Percentiles rank a stretch among this genome's conserved stretches.
These are phyloP conservation scores for Tineola bisselliella DNA, from an alignment of 2,888 invertebrate species.

Conservation along the genomic window DNA sequence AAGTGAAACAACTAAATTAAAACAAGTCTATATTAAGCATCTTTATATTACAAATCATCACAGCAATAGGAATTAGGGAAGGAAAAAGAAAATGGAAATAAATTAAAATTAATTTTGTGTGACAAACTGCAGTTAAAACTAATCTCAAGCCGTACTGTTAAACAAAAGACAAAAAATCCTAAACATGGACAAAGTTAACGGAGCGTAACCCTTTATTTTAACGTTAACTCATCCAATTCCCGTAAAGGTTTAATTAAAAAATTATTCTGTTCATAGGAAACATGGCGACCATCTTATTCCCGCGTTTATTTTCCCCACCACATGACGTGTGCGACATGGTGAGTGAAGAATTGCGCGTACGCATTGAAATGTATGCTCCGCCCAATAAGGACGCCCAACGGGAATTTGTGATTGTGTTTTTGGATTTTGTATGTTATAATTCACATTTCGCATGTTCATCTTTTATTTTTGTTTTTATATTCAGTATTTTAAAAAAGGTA, in stretches of 20 bases:
- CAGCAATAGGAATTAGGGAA: too few relatives aligned
- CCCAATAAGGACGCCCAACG: slow-evolving; percentile 4
- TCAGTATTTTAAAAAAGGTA: too few relatives aligned
- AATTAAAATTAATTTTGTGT: background rate
- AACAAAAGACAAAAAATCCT: slow-evolving; percentile 1
- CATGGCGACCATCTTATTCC: background rate
- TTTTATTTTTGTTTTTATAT: background rate
- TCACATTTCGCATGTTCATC: background rate
- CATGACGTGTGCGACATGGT: background rate
- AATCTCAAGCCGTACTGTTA: background rate
- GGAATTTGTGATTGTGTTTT: background rate
- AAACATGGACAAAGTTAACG: slow-evolving; percentile 1
- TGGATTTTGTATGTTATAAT: background rate
- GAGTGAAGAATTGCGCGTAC: slow-evolving; percentile 9
- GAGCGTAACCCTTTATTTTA: slow-evolving; percentile 3
- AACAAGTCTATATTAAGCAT: too few relatives aligned
- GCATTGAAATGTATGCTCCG: slow-evolving; percentile 2
- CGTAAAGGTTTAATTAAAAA: background rate
- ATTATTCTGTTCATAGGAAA: background rate
- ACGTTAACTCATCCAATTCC: background rate
- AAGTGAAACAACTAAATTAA: too few relatives aligned
- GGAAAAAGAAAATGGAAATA: too few relatives aligned
- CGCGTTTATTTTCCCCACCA: slow-evolving; percentile 4
- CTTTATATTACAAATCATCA: too few relatives aligned
- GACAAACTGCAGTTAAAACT: background rate